phyloP scores from a whole-genome alignment of 2,113 vertebrate species.

The Pluvialis apricaria region DNA sequence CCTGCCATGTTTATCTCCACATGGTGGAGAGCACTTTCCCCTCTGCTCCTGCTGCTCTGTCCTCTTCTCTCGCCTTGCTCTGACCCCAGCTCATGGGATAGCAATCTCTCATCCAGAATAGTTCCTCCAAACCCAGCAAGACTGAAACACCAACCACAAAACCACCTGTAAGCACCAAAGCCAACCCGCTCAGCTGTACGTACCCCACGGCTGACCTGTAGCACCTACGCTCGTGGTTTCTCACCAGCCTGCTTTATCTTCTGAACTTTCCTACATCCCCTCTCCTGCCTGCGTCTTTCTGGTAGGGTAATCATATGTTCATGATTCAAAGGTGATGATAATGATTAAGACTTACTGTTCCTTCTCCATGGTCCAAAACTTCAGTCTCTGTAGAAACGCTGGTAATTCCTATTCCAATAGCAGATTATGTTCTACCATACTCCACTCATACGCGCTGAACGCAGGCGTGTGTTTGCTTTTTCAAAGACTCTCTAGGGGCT shows the following conservation, averaged over 20 bases:
- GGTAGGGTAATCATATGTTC: rapidly evolving
- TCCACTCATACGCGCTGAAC: rapidly evolving
- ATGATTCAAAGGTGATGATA: neutral
- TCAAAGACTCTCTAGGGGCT: neutral
- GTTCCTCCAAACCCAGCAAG: neutral
- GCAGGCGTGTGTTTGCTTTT: neutral
- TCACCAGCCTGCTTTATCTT: neutral
- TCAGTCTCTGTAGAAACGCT: neutral
- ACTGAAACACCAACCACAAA: neutral
- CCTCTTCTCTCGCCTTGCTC: neutral
- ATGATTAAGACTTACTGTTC: neutral
- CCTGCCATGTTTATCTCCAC: neutral
- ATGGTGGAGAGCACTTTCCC: neutral
- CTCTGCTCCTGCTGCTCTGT: neutral
- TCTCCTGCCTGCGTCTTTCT: neutral
- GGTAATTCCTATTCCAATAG: neutral
- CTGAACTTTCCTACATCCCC: neutral
- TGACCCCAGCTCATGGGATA: rapidly evolving
- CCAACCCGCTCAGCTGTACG: neutral
- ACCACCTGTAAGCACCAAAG: neutral
- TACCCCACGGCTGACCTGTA: neutral
- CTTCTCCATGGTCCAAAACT: neutral
- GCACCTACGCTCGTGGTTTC: rapidly evolving
- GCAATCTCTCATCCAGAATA: neutral
- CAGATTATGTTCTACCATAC: neutral